Evolutionary conservation across 1,140 invertebrate genomes (phyloP), one percentile per base, ranked within the genome.

Genomic region (Chelonus insularis): DNA sequence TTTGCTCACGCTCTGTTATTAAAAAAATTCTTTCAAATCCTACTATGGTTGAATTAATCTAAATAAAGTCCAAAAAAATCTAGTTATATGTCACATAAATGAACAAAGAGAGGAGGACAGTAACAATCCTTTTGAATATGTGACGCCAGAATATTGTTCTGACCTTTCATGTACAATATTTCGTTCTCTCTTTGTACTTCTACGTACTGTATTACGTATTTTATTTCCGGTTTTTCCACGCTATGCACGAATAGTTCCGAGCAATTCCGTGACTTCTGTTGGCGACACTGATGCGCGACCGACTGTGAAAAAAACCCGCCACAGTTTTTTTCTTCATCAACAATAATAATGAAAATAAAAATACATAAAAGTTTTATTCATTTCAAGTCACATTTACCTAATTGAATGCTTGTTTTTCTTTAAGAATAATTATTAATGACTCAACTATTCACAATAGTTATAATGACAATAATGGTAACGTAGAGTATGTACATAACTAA

Each of bases 171-270:
- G 45, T 21, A 23, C 23, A 48, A 25, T 48, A 29, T 29, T 48
- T 25, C 18, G 14, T 23, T 48, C 21, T 23, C 21, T 2, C 18
- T 21, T 48, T 48, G 18, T 48, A 23, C 9, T 48, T 29, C n/a
- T 29, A 43, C 41, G 8, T 43, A 16, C 12, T n/a, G 45, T 29
- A 48, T 48, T 48, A 48, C 23, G 20, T 48, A 23, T 48, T 58
- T 58, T 45, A 58, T 36, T 48, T 58, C 20, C 29, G 43, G 43
- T 18, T 25, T 58, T 58, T 16, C 41, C 1, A 34, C 18, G 41
- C 45, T 58, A 58, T 58, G 56, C 43, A 48, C 56, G 29, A 58
- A 29, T 50, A 36, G 45, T 48, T 12, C 32, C 25, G 25, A 58
- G 56, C 32, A 20, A 34, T 45, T 36, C 43, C 21, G 9, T 52